A percentile compares a stretch with the other conserved stretches of the same genome.
Evolutionary conservation across 2,113 vertebrate species (phyloP).

Genomic region (Antennarius striatus): DNA sequence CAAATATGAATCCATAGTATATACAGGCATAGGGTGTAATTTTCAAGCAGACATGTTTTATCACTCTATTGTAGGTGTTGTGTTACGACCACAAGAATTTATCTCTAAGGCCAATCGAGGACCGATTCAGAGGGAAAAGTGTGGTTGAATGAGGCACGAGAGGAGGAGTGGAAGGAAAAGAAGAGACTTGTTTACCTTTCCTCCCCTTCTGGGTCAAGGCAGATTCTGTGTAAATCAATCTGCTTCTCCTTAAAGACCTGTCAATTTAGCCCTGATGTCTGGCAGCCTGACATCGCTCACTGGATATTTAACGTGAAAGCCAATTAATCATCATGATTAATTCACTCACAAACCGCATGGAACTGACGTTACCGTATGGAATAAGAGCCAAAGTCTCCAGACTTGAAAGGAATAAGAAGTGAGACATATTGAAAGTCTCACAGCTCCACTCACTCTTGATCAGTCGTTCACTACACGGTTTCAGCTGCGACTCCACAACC

Average conservation of each 20-base stretch:
- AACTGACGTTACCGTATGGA: conserved; percentile 76
- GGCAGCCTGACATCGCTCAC: conserved; percentile 81
- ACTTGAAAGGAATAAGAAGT: conserved; percentile 48
- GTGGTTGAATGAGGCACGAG: conserved; percentile 35
- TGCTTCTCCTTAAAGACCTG: conserved; percentile 82
- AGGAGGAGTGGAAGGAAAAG: conserved; percentile 57
- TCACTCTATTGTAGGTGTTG: too few relatives aligned
- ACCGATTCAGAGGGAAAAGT: neutral
- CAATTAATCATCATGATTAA: conserved; percentile 86
- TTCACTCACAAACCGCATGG: conserved; percentile 80
- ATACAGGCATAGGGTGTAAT: neutral
- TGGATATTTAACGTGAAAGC: conserved; percentile 83
- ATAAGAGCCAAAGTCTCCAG: conserved; percentile 27
- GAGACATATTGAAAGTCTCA: conserved; percentile 42
- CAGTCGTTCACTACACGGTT: conserved; percentile 38
- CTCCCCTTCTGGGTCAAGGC: conserved; percentile 73
- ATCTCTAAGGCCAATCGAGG: too few relatives aligned
- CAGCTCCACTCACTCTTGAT: conserved; percentile 48
- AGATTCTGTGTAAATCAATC: conserved; percentile 84
- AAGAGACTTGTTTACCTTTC: conserved; percentile 77
- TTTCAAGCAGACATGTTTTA: too few relatives aligned
- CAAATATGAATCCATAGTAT: neutral
- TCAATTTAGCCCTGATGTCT: conserved; percentile 80
- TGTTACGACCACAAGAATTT: neutral
- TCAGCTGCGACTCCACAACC: conserved; percentile 47